phyloP scores from a whole-genome alignment of 2,888 invertebrate genomes.

The Poecilus cupreus region DNA sequence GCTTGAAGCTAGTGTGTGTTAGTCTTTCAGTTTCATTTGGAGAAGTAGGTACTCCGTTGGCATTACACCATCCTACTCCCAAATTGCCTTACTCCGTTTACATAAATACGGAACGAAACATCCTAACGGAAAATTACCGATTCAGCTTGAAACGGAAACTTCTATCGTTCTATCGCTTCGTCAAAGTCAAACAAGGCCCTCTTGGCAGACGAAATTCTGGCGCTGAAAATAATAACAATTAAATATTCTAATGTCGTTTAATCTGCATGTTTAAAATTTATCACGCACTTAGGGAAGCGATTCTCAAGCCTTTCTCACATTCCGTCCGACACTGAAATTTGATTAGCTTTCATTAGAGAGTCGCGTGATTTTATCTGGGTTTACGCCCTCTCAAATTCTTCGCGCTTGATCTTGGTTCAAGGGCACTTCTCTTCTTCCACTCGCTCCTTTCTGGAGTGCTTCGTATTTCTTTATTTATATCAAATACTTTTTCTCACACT shows the following conservation, averaged over 20 bases:
- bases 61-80: background rate
- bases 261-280: slow-evolving; percentile 50
- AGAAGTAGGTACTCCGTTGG: background rate
- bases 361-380: slow-evolving; percentile 27
- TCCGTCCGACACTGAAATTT: slow-evolving; percentile 36
- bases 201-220: background rate
- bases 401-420: slow-evolving; percentile 10
- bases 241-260: slow-evolving; percentile 39
- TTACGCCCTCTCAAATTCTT: slow-evolving; percentile 21
- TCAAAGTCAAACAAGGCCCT: slow-evolving; percentile 20
- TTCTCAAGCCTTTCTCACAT: slow-evolving; percentile 42
- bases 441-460: background rate
- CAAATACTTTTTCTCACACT: background rate
- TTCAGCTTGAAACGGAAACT: slow-evolving; percentile 18
- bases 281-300: slow-evolving; percentile 33
- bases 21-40: background rate
- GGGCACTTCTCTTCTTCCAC: background rate
- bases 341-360: slow-evolving; percentile 29
- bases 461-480: background rate
- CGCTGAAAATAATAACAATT: slow-evolving; percentile 45
- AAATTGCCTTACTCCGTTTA: slow-evolving; percentile 14
- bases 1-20: too few relatives aligned
- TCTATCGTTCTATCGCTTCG: background rate
- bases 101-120: slow-evolving; percentile 3
- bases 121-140: slow-evolving; percentile 23